Conservation (phyloP, 2,113 vertebrate genomes). For the Xiphorhynchus elegans region DNA sequence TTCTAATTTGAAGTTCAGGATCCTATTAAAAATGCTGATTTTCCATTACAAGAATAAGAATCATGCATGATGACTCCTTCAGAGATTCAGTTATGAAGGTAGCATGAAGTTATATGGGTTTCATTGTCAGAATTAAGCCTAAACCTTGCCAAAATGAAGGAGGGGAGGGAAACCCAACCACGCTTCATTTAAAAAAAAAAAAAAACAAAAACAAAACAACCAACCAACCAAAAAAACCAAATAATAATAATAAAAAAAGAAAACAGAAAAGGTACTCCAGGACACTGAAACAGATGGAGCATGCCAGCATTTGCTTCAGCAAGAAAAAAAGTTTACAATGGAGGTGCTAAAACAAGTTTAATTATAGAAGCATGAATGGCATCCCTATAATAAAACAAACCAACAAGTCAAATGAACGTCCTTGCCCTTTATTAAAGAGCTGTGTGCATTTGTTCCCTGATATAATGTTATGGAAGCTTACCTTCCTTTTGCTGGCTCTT, state of each 20-base stretch:
- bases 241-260: background rate
- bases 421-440: background rate
- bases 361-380: conserved; percentile 47
- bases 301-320: conserved; percentile 15
- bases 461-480: background rate
- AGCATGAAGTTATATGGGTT: background rate
- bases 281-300: conserved; percentile 38
- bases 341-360: conserved; percentile 31
- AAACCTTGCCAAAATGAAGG: background rate
- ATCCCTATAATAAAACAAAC: conserved; percentile 34
- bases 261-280: background rate
- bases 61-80: background rate
- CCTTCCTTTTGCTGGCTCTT: background rate
- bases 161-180: background rate
- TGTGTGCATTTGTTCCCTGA: background rate
- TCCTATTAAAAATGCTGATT: background rate
- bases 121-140: background rate
- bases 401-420: background rate
- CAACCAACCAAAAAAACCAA: background rate
- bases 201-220: no score
- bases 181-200: fast-evolving
- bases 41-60: background rate
- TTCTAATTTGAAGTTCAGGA: background rate
- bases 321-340: background rate
- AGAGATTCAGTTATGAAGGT: background rate